phyloP scores from a whole-genome alignment of 2,797 vertebrate genomes.

The Poeciliopsis turneri region DNA sequence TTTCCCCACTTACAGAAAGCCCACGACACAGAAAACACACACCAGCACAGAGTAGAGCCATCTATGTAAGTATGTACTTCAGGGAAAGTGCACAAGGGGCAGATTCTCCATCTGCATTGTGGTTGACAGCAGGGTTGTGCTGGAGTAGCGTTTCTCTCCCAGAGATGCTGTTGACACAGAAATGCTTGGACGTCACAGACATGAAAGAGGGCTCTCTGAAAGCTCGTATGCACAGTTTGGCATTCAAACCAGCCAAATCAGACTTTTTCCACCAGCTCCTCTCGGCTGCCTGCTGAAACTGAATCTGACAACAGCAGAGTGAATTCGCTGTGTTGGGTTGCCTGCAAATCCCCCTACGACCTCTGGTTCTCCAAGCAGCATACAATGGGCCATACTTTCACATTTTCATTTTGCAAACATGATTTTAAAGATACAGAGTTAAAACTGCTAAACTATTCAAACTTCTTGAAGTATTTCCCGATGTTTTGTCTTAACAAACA shows the following conservation, averaged over 20 bases:
- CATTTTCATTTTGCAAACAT: constrained; percentile 41
- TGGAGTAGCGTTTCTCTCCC: constrained; percentile 57
- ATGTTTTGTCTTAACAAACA: not conserved
- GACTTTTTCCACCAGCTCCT: constrained; percentile 57
- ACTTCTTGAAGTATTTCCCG: not conserved
- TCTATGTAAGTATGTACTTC: constrained; percentile 66
- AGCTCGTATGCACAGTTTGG: constrained; percentile 59
- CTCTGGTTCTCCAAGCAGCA: constrained; percentile 49
- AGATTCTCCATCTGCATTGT: constrained; percentile 75
- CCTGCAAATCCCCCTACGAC: constrained; percentile 61
- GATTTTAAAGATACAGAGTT: constrained; percentile 9
- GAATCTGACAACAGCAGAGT: constrained; percentile 72
- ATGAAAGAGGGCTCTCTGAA: constrained; percentile 62
- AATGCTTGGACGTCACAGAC: constrained; percentile 60
- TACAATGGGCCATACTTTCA: constrained; percentile 41
- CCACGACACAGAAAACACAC: constrained; percentile 45
- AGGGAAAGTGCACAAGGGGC: constrained; percentile 71
- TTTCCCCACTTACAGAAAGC: constrained; percentile 55
- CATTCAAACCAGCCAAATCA: constrained; percentile 60
- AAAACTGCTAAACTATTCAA: not conserved
- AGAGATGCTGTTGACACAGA: constrained; percentile 64
- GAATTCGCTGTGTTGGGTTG: constrained; percentile 72
- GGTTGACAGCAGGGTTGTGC: constrained; percentile 66
- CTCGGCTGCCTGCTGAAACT: constrained; percentile 63
- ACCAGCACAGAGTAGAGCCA: constrained; percentile 57